Evolutionary conservation across 2,888 invertebrate species (phyloP).

Genomic region (Amphipoea oculea): DNA sequence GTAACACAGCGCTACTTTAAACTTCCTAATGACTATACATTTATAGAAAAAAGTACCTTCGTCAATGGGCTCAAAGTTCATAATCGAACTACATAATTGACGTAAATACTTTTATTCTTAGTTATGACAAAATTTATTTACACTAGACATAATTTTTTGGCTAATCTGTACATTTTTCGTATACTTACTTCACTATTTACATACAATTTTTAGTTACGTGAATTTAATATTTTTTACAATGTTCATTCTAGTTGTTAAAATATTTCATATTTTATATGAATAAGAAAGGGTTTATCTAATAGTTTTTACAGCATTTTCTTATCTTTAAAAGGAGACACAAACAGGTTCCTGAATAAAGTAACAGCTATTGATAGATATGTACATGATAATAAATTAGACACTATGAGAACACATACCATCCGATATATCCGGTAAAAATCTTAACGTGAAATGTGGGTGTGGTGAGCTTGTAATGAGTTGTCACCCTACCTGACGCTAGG

Average conservation of each 20-base stretch:
- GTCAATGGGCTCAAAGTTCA: conserved; percentile 88
- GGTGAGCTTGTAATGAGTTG: not conserved
- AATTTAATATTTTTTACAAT: conserved; percentile 10
- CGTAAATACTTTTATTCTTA: conserved; percentile 81
- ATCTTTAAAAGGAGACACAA: not conserved
- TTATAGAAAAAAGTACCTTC: conserved; percentile 81
- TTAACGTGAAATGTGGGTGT: not conserved
- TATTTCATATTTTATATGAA: conserved; percentile 46
- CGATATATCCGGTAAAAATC: not conserved
- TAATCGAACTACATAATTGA: conserved; percentile 78
- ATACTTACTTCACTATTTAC: conserved; percentile 63
- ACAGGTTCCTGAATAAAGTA: not conserved
- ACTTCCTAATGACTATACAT: conserved; percentile 60
- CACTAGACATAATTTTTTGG: conserved; percentile 49
- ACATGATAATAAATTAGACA: conserved; percentile 7
- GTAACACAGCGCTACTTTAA: conserved; percentile 49
- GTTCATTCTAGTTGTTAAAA: conserved; percentile 12
- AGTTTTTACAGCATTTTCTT: conserved; percentile 20
- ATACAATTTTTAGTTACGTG: conserved; percentile 27
- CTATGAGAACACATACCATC: conserved; percentile 8
- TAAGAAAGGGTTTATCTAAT: conserved; percentile 6
- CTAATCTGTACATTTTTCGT: conserved; percentile 63
- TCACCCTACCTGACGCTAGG: no score
- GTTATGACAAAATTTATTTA: conserved; percentile 62
- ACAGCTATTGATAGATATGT: conserved; percentile 8